These are phyloP conservation scores for Tupiocoris notatus DNA, from an alignment of 2,888 invertebrate species.

Conservation along the genomic window DNA sequence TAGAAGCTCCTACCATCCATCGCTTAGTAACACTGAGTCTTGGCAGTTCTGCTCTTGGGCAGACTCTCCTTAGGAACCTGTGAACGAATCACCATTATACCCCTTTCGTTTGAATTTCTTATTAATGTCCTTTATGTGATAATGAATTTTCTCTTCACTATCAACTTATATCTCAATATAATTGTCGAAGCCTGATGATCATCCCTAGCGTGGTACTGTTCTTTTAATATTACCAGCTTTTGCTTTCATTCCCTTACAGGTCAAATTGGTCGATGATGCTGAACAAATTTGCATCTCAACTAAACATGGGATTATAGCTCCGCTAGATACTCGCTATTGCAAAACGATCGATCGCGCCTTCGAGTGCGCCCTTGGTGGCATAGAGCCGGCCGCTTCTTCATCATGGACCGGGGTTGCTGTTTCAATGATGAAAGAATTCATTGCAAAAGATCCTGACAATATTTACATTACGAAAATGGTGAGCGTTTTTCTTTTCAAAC, in stretches of 20 bases:
- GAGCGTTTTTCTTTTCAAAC: constrained; percentile 13
- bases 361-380: constrained; percentile 68
- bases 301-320: constrained; percentile 52
- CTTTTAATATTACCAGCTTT: too few species aligned
- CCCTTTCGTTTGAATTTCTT: too few species aligned
- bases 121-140: too few species aligned
- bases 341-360: constrained; percentile 61
- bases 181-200: too few species aligned
- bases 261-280: constrained; percentile 69
- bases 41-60: too few species aligned
- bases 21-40: too few species aligned
- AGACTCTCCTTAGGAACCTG: too few species aligned
- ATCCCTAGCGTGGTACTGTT: too few species aligned
- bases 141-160: too few species aligned
- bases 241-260: constrained; percentile 50
- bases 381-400: constrained; percentile 66
- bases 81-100: too few species aligned
- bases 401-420: constrained; percentile 65
- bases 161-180: too few species aligned
- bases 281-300: constrained; percentile 57
- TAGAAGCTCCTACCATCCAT: too few species aligned
- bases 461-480: constrained; percentile 61
- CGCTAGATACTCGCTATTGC: constrained; percentile 58
- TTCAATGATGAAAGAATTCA: constrained; percentile 61
- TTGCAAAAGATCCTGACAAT: constrained; percentile 57